phyloP scores from a whole-genome alignment of 2,888 invertebrate species.

The Netelia virgata region DNA sequence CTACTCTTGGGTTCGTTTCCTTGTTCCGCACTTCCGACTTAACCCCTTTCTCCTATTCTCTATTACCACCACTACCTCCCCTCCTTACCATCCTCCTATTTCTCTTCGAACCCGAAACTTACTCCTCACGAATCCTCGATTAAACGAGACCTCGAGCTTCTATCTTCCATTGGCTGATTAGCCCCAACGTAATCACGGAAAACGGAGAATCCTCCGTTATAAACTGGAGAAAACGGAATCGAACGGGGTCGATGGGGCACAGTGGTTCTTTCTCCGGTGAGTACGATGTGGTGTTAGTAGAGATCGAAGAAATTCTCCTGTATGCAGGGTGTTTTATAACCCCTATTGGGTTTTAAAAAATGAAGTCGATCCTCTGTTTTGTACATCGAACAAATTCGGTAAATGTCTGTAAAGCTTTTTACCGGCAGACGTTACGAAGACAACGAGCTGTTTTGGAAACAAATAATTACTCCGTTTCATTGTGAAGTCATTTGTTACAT shows the following conservation, averaged over 20 bases:
- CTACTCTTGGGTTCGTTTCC: conserved; percentile 31
- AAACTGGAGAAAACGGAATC: conserved; percentile 16
- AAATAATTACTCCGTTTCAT: not conserved
- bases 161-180: conserved; percentile 74
- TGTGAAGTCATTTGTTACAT: no score
- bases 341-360: not conserved
- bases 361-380: not conserved
- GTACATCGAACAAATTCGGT: not conserved
- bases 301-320: not conserved
- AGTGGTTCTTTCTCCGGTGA: not conserved
- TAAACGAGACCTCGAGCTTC: conserved; percentile 54
- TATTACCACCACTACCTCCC: not conserved
- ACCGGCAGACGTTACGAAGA: not conserved
- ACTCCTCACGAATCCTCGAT: conserved; percentile 53
- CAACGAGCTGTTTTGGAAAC: not conserved
- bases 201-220: conserved; percentile 61
- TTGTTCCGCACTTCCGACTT: conserved; percentile 43
- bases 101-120: conserved; percentile 39
- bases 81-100: not conserved
- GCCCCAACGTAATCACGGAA: conserved; percentile 71
- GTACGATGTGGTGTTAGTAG: not conserved
- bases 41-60: conserved; percentile 20
- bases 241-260: not conserved
- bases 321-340: not conserved
- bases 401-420: not conserved